Conservation (phyloP, 2,888 invertebrate genomes). For the Teinopalpus imperialis region DNA sequence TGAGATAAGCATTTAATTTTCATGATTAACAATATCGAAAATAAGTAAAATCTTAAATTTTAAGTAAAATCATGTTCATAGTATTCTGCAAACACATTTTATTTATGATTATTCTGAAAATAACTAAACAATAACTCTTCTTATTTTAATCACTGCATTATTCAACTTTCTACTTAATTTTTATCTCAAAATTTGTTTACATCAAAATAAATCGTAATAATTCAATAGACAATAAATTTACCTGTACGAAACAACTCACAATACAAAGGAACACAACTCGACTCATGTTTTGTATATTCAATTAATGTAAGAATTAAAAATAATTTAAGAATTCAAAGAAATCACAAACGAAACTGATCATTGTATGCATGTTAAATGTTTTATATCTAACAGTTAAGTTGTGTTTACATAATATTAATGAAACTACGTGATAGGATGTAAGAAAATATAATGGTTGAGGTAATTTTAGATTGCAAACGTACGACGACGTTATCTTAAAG, state of each 20-base stretch:
- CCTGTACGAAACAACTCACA: slow-evolving; percentile 29
- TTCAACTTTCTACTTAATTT: too few species aligned
- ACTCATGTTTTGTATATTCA: slow-evolving; percentile 30
- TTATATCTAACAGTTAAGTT: slow-evolving; percentile 24
- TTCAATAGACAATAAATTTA: slow-evolving; percentile 10
- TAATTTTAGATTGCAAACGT: slow-evolving; percentile 23
- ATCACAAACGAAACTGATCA: slow-evolving; percentile 17
- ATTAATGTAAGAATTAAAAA: slow-evolving; percentile 20
- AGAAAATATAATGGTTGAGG: slow-evolving; percentile 10
- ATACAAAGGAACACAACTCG: slow-evolving; percentile 28
- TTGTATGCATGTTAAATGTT: slow-evolving; percentile 18
- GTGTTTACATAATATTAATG: slow-evolving; percentile 11
- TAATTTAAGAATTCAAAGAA: slow-evolving; percentile 18
- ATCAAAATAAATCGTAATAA: too few species aligned
- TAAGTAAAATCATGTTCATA: too few species aligned
- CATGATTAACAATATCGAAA: too few species aligned
- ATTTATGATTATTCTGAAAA: too few species aligned
- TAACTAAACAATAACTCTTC: too few species aligned
- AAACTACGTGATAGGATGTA: slow-evolving; percentile 21
- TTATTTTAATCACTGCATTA: too few species aligned
- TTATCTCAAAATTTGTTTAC: too few species aligned
- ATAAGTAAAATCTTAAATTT: too few species aligned
- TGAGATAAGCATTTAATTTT: too few species aligned
- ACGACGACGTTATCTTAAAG: slow-evolving; percentile 1
- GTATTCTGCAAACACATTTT: too few species aligned